phyloP scores from a whole-genome alignment of 2,797 vertebrate species.

The Gallinago nigripennis region DNA sequence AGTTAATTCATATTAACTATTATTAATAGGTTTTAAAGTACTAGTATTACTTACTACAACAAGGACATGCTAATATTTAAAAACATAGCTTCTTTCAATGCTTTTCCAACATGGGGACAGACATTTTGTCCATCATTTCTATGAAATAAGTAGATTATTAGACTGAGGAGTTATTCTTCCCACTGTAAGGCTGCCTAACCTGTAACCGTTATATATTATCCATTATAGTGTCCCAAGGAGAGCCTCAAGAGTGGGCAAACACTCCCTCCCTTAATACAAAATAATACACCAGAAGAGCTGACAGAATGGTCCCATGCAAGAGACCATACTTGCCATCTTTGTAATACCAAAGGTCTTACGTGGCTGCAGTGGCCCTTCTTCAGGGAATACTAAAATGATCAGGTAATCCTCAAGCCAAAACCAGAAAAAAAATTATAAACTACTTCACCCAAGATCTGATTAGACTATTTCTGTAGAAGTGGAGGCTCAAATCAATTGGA shows the following conservation, averaged over 20 bases:
- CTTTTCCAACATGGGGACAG: not conserved
- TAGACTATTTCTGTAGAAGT: not conserved
- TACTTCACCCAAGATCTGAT: not conserved
- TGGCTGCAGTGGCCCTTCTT: not conserved
- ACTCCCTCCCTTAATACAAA: not conserved
- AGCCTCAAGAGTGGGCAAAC: not conserved
- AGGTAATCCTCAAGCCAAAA: not conserved
- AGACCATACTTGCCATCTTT: fast-evolving
- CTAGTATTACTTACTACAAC: not conserved
- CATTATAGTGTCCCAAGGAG: not conserved
- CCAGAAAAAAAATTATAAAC: not conserved
- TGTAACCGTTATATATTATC: not conserved
- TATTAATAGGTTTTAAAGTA: not conserved
- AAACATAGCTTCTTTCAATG: not conserved
- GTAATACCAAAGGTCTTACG: not conserved
- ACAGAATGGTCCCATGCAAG: not conserved
- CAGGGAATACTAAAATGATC: not conserved
- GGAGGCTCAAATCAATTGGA: not conserved
- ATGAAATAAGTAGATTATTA: not conserved
- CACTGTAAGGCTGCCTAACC: not conserved
- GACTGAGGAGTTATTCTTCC: not conserved
- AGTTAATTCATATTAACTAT: not conserved
- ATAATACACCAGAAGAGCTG: not conserved
- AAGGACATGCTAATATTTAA: not conserved
- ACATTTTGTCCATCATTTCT: not conserved